Evolutionary conservation across 2,797 vertebrate species (phyloP), one percentile per base, ranked within the genome.

Genomic region (Astyanax mexicanus): DNA sequence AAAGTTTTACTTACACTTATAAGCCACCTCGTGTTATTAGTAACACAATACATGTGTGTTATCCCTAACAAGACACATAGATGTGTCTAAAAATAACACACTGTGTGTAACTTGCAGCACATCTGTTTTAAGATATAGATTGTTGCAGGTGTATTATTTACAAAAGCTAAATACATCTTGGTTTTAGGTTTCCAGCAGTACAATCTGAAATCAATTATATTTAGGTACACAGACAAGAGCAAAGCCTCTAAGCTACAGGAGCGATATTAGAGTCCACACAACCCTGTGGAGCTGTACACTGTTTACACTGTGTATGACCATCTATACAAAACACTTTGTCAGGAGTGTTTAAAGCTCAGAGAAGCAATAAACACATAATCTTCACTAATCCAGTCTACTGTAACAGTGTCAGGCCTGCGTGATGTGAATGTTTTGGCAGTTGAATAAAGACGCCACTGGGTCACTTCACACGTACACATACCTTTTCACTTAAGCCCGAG

Each of bases 401-500:
- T 66, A 45, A n/a, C 35, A 21, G 7, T 32, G 65, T 55, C 54
- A 23, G 7, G 1, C n/a, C 15, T 23, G 4, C 57, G 19, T 12
- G 27, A 0, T 23, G 6, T 25, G 32, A 1, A n/a, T 15, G 19
- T 42, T 17, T 17, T 29, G 4, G 1, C 13, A 66, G 44, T 17
- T 1, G 3, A 47, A 66, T 49, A n/a, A 49, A 32, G 13, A 3
- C 7, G 15, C 17, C 4, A 10, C 23, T 27, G 42, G 15, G 25
- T 32, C 15, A 23, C 9, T 25, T 27, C 37, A 47, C 58, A 29
- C 37, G 7, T 37, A 77, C 45, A 69, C 80, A 79, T 77, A 81
- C 71, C 65, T 68, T 75, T 69, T 69, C 15, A 27, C 54, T 45
- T 44, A 45, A 17, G 44, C 47, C 44, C 58, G 32, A 1, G 21